Base-by-base conservation (phyloP, 2,888 invertebrate genomes). In the Onthophagus sagittarius region DNA sequence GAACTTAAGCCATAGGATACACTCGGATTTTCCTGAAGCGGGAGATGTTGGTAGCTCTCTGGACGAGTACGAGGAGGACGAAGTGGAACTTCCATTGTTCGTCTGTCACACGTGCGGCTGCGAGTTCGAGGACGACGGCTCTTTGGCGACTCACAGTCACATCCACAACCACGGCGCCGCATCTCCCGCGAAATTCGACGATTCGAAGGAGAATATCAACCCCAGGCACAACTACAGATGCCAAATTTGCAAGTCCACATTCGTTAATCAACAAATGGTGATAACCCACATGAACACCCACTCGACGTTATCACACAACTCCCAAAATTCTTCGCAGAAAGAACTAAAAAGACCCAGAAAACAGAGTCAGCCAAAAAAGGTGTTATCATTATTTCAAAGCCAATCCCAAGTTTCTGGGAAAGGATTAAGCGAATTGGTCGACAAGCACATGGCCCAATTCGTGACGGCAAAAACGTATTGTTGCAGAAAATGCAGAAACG, bases 11-110 rank as follows among this genome's bases (percentile, higher is more conserved):
- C 85, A 85, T 74, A 80, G 84, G 73, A 83, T 85, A 70, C 84
- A 85, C 82, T 85, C 85, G 89, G 89, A 89, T 89, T 89, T 89
- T 89, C 89, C 87, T 89, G 89, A 89, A 86, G 88, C 89, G 89
- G 89, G 89, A 86, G 89, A 86, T 85, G 86, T 85, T 81, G 85
- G 84, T 80, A 83, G 81, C 79, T 83, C 76, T 71, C 80, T 80
- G 76, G 83, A 84, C 78, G 84, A 85, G 77, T 80, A 80, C 76
- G 82, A 81, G 75, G 82, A 81, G 74, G 86, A 86, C 77, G 85
- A 84, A 78, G 82, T 83, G 75, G 85, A 85, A 77, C 85, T 86
- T 77, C 86, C 87, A 74, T 83, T 86, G 74, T 87, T 87, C 80
- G 84, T 87, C 77, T 88, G 88, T 81, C 85, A 83, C 76, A 84